These are phyloP conservation scores for Coreoperca whiteheadi DNA, from an alignment of 2,113 vertebrate genomes.

Conservation along the genomic window DNA sequence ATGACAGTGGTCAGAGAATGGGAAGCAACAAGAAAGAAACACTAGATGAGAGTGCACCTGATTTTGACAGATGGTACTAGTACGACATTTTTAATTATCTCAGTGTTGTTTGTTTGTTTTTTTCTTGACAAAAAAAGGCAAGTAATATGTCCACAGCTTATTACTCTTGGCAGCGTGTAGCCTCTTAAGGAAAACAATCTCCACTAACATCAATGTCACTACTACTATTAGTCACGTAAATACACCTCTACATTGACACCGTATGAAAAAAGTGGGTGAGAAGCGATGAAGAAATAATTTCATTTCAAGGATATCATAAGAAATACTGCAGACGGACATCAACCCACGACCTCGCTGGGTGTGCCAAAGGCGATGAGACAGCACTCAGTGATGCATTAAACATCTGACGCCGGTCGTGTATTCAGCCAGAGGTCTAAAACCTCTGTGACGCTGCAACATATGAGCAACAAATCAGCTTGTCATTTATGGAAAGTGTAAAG, in stretches of 20 bases:
- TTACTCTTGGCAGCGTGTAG: neutral
- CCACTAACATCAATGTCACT: neutral
- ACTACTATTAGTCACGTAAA: neutral
- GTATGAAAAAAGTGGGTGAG: neutral
- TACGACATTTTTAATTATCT: neutral
- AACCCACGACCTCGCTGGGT: constrained; percentile 4
- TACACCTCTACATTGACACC: neutral
- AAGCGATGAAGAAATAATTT: too few species aligned
- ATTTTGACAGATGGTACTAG: neutral
- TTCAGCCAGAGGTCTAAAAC: constrained; percentile 13
- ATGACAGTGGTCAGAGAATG: neutral
- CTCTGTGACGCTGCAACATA: neutral
- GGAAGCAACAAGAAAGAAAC: neutral
- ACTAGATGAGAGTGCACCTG: neutral
- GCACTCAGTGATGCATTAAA: constrained; percentile 36
- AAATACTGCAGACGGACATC: constrained; percentile 23
- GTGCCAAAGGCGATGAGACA: constrained; percentile 22
- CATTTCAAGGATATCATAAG: constrained; percentile 27
- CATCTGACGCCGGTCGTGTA: constrained; percentile 32
- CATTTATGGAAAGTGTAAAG: neutral
- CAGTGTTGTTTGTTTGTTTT: too few species aligned
- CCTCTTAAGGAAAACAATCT: neutral
- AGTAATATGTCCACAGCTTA: neutral
- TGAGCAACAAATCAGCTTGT: constrained; percentile 1
- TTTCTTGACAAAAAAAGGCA: neutral